These are phyloP conservation scores for Mixornis gularis DNA, from an alignment of 2,113 vertebrate species.

Conservation along the genomic window DNA sequence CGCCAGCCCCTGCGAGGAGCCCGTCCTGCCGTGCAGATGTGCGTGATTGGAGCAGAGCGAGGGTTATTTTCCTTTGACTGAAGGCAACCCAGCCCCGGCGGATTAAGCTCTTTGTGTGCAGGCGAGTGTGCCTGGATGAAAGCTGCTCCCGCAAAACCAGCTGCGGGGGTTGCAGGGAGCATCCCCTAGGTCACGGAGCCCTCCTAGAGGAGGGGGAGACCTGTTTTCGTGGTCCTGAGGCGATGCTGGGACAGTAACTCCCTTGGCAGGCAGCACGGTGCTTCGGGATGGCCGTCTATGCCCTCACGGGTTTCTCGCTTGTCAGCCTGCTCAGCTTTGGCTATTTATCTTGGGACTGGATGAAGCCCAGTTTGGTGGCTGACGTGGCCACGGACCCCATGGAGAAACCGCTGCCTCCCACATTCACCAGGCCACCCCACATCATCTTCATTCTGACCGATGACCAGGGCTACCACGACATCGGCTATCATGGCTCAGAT, in stretches of 20 bases:
- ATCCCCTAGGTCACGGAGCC: not conserved
- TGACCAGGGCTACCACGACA: constrained; percentile 93
- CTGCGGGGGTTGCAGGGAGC: not conserved
- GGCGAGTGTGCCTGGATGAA: not conserved
- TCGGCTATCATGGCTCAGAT: constrained; percentile 92
- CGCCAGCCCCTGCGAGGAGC: not conserved
- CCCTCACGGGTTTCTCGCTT: constrained; percentile 87
- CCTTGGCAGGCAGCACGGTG: not conserved
- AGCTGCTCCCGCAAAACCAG: not conserved
- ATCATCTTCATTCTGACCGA: constrained; percentile 96
- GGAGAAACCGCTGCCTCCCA: constrained; percentile 30
- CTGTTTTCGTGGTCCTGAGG: not conserved
- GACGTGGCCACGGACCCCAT: constrained; percentile 63
- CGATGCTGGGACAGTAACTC: not conserved
- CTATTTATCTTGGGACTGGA: constrained; percentile 92
- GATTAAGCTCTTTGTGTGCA: constrained; percentile 16
- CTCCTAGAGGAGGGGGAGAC: not conserved
- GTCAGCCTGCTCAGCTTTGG: constrained; percentile 92
- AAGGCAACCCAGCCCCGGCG: constrained; percentile 4
- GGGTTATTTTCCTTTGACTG: constrained; percentile 41
- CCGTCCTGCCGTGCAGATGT: constrained; percentile 20
- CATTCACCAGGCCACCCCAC: constrained; percentile 78
- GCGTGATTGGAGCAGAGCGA: not conserved
- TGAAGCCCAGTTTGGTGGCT: constrained; percentile 83
- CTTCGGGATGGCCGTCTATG: constrained; percentile 79